Conservation (phyloP, 1,140 invertebrate genomes). For the Meloidogyne exigua region DNA sequence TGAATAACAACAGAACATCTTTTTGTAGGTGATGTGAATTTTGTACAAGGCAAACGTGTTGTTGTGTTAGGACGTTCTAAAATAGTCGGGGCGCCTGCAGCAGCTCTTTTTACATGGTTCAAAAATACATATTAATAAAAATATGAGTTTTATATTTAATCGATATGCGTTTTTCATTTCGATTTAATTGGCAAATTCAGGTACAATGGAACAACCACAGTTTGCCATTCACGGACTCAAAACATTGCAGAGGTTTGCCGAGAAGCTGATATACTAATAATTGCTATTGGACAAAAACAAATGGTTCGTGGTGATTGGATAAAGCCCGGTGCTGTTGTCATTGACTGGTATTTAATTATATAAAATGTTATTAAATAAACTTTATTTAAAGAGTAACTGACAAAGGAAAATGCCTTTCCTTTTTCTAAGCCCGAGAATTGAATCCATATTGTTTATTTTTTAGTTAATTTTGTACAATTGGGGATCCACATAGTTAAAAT, state of each 20-base stretch:
- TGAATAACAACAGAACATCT: neutral
- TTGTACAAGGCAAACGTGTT: constrained; percentile 79
- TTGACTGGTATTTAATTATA: constrained; percentile 74
- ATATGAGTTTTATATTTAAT: neutral
- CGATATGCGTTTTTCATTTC: neutral
- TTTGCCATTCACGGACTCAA: constrained; percentile 87
- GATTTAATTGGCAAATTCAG: constrained; percentile 66
- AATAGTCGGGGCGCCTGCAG: constrained; percentile 91
- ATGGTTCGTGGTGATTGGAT: constrained; percentile 93
- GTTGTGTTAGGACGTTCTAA: constrained; percentile 94
- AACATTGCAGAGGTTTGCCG: constrained; percentile 59
- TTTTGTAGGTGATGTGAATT: constrained; percentile 51
- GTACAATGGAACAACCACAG: constrained; percentile 55
- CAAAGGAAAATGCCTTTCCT: no score
- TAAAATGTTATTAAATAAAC: no score
- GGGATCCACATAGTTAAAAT: no score
- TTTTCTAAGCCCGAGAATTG: no score
- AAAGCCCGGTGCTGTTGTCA: constrained; percentile 96
- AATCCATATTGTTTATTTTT: no score
- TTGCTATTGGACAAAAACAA: constrained; percentile 85
- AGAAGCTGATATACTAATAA: constrained; percentile 88
- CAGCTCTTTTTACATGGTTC: constrained; percentile 90
- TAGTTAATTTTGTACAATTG: no score
- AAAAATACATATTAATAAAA: neutral
- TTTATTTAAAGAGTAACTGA: no score